Percentiles rank a stretch among this genome's conserved stretches.
Conservation (phyloP, 2,113 vertebrate species). For the Colinus virginianus region DNA sequence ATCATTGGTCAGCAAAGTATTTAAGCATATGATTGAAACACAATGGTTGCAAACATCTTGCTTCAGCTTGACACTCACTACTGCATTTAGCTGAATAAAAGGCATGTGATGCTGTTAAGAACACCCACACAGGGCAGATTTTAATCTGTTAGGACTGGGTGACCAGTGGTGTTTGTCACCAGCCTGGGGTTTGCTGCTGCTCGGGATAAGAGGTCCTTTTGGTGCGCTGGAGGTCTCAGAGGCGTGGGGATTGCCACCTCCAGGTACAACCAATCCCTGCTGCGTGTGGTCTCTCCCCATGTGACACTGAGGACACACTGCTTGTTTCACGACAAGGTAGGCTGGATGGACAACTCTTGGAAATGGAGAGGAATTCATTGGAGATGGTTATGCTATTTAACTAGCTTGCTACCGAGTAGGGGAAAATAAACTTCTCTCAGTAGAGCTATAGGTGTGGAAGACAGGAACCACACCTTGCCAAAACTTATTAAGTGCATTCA, state of each 20-base stretch:
- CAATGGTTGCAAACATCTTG: not conserved
- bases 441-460: not conserved
- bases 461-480: not conserved
- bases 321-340: not conserved
- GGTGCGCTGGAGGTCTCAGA: not conserved
- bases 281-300: fast-evolving
- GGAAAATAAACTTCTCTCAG: not conserved
- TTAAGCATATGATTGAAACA: not conserved
- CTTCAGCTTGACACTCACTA: not conserved
- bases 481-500: not conserved
- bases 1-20: not conserved
- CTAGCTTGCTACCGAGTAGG: not conserved
- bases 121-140: not conserved
- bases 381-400: not conserved
- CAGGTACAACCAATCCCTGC: not conserved
- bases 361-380: not conserved
- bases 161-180: not conserved
- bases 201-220: fast-evolving
- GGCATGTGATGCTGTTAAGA: not conserved
- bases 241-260: not conserved
- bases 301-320: fast-evolving
- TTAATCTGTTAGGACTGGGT: not conserved
- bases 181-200: not conserved
- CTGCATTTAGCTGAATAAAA: not conserved
- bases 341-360: not conserved